A percentile compares a stretch with the other conserved stretches of the same genome.
phyloP scores from a whole-genome alignment of 2,888 invertebrate species.

The Cabera pusaria region DNA sequence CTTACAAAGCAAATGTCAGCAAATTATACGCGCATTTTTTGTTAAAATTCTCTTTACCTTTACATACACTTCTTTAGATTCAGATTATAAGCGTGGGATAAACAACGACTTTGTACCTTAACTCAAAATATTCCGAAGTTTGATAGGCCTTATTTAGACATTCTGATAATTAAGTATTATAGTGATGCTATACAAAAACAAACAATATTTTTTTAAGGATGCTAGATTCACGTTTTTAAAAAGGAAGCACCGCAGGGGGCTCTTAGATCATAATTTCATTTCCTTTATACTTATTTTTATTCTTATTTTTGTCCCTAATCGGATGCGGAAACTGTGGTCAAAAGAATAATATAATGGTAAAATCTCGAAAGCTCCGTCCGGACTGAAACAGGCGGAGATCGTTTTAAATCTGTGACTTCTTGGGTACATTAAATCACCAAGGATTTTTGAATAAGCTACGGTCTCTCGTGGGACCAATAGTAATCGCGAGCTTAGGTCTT shows the following conservation, averaged over 20 bases:
- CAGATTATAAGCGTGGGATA: too few relatives aligned
- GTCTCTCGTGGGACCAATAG: conserved; percentile 51
- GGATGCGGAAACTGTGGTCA: conserved; percentile 38
- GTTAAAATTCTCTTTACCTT: too few relatives aligned
- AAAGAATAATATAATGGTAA: conserved; percentile 37
- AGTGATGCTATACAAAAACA: too few relatives aligned
- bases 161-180: too few relatives aligned
- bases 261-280: conserved; percentile 12
- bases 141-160: too few relatives aligned
- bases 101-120: too few relatives aligned
- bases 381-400: conserved; percentile 36
- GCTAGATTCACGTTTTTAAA: conserved; percentile 2
- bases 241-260: conserved; percentile 2
- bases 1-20: too few relatives aligned
- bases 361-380: conserved; percentile 38
- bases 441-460: conserved; percentile 61
- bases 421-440: conserved; percentile 56
- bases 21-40: too few relatives aligned
- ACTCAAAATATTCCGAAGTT: too few relatives aligned
- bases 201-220: too few relatives aligned
- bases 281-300: conserved; percentile 14
- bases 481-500: conserved; percentile 49
- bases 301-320: conserved; percentile 27
- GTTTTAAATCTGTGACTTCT: conserved; percentile 46
- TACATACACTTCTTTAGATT: too few relatives aligned